A percentile compares a stretch with the other conserved stretches of the same genome.
Evolutionary conservation across 2,113 vertebrate genomes (phyloP).

Genomic region (Ceratotherium simum): DNA sequence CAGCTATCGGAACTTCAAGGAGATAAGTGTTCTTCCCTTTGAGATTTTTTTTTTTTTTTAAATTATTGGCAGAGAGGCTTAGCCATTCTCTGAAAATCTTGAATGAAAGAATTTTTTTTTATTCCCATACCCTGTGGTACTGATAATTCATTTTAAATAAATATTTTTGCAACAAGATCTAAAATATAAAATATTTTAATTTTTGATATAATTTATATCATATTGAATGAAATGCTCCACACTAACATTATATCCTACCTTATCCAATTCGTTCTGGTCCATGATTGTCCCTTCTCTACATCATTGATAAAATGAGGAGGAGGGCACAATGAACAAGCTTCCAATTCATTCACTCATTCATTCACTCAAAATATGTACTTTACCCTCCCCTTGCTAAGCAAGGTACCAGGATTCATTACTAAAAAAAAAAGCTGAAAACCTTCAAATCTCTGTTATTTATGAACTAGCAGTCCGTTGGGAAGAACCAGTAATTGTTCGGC

Average conservation of each 20-base stretch:
- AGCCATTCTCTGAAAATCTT: not conserved
- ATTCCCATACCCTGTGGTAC: not conserved
- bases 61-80: not conserved
- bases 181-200: not conserved
- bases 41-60: not conserved
- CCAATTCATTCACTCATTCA: not conserved
- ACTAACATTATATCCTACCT: not conserved
- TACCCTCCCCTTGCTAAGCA: not conserved
- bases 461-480: not conserved
- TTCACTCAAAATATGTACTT: not conserved
- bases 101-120: not conserved
- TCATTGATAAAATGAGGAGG: not conserved
- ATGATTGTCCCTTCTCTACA: rapidly evolving
- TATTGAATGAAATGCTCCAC: not conserved
- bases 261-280: too few species aligned
- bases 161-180: not conserved
- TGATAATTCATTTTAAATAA: not conserved
- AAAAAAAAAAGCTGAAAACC: not conserved
- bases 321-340: not conserved
- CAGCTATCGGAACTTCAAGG: not conserved
- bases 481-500: not conserved
- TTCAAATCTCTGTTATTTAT: too few species aligned
- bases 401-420: not conserved
- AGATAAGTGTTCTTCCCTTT: not conserved
- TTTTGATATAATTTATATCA: not conserved